Evolutionary conservation across 1,140 invertebrate genomes (phyloP).

Genomic region (Oscheius sp.): DNA sequence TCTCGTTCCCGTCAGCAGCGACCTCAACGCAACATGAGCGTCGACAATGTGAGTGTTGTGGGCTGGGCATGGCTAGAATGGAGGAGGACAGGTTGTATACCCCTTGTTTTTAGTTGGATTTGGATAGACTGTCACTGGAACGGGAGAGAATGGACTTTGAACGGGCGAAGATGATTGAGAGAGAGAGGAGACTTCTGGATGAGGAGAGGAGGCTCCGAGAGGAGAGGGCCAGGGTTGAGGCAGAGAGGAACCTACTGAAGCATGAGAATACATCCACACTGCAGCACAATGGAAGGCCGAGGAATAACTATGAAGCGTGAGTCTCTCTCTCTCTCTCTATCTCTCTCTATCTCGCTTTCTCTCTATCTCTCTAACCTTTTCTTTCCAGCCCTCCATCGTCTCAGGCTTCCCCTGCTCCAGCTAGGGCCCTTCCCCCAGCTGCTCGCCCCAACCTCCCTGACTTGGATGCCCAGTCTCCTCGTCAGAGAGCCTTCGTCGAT

Average conservation of each 20-base stretch:
- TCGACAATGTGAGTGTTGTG: conserved; percentile 25
- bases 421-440: background rate
- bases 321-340: background rate
- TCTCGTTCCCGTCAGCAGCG: background rate
- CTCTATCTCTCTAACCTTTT: background rate
- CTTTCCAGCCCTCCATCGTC: conserved; percentile 14
- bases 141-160: conserved; percentile 58
- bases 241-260: conserved; percentile 39
- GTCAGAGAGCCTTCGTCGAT: conserved; percentile 49
- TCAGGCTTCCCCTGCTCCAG: background rate
- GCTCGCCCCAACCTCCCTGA: background rate
- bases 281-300: background rate
- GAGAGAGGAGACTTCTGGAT: conserved; percentile 47
- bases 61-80: too few relatives aligned
- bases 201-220: conserved; percentile 48
- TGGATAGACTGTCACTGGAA: conserved; percentile 55
- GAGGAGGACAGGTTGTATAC: conserved; percentile 1
- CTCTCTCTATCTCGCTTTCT: background rate
- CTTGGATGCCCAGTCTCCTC: conserved; percentile 26
- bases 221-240: conserved; percentile 47
- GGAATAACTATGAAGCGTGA: background rate
- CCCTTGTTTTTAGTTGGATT: conserved; percentile 50
- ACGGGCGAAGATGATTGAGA: conserved; percentile 49
- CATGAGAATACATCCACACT: conserved; percentile 3
- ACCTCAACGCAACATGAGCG: conserved; percentile 31